These are phyloP conservation scores for Ennomos fuscantarius DNA, from an alignment of 2,888 invertebrate genomes.

Conservation along the genomic window DNA sequence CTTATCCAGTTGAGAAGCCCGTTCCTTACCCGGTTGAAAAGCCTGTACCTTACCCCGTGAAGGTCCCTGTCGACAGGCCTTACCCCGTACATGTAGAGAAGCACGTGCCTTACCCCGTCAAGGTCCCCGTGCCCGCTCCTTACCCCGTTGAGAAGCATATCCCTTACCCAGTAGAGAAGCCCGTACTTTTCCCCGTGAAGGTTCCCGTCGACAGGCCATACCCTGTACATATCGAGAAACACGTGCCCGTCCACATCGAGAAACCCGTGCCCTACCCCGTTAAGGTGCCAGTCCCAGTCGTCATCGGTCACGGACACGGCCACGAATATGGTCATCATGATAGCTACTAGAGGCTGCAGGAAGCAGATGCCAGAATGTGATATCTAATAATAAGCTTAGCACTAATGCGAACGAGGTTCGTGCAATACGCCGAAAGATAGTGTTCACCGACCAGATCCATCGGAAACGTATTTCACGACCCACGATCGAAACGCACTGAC, in stretches of 20 bases:
- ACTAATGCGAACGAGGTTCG: conserved; percentile 67
- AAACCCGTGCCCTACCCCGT: conserved; percentile 87
- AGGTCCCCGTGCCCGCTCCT: conserved; percentile 88
- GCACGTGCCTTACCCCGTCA: conserved; percentile 84
- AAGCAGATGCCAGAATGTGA: conserved; percentile 82
- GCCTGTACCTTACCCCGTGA: conserved; percentile 86
- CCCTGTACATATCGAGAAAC: conserved; percentile 88
- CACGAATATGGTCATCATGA: conserved; percentile 82
- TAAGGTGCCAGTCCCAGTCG: conserved; percentile 85
- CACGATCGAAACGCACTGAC: conserved; percentile 70
- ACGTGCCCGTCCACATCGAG: conserved; percentile 87
- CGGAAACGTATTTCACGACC: conserved; percentile 57
- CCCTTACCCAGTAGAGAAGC: conserved; percentile 88
- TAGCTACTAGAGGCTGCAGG: conserved; percentile 84
- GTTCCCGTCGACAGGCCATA: conserved; percentile 87
- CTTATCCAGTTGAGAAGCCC: conserved; percentile 86
- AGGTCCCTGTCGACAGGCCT: conserved; percentile 86
- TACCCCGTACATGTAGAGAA: conserved; percentile 77
- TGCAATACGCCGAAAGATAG: conserved; percentile 62
- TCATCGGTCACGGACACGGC: conserved; percentile 76
- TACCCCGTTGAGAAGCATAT: conserved; percentile 86
- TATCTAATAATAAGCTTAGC: conserved; percentile 83
- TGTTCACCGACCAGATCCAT: conserved; percentile 55
- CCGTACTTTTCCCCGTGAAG: conserved; percentile 87
- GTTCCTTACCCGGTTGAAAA: conserved; percentile 73